A percentile compares a stretch with the other conserved stretches of the same genome.
phyloP scores from a whole-genome alignment of 2,888 invertebrate genomes.

The Zygaena filipendulae region DNA sequence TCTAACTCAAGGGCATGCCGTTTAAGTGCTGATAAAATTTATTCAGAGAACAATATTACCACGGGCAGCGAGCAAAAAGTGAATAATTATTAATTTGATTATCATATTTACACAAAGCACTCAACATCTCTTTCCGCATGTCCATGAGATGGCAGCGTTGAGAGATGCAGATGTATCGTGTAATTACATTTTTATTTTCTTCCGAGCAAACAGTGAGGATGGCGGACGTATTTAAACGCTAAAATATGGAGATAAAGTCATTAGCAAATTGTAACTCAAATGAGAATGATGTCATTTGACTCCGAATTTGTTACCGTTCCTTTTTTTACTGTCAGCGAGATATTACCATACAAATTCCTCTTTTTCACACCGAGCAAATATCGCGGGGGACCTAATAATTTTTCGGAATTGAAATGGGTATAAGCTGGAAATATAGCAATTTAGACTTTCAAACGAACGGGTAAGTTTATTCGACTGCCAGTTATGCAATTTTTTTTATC shows the following conservation, averaged over 20 bases:
- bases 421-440: too few relatives aligned
- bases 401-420: too few relatives aligned
- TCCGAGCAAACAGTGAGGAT: constrained; percentile 35
- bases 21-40: too few relatives aligned
- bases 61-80: too few relatives aligned
- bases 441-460: too few relatives aligned
- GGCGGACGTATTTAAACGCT: constrained; percentile 57
- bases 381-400: too few relatives aligned
- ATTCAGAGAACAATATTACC: too few relatives aligned
- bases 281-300: neutral
- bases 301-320: neutral
- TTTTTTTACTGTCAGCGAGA: neutral
- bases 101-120: constrained; percentile 31
- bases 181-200: constrained; percentile 37
- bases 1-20: too few relatives aligned
- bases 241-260: constrained; percentile 63
- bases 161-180: constrained; percentile 53
- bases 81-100: too few relatives aligned
- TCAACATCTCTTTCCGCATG: constrained; percentile 39
- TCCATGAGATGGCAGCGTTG: constrained; percentile 39
- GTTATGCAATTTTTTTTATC: too few relatives aligned
- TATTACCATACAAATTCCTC: neutral
- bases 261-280: constrained; percentile 39
- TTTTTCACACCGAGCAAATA: too few relatives aligned
- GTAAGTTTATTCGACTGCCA: too few relatives aligned